Percentiles rank a stretch among this genome's conserved stretches.
phyloP scores from a whole-genome alignment of 2,113 vertebrate genomes.

The Plecturocebus donacophilus region DNA sequence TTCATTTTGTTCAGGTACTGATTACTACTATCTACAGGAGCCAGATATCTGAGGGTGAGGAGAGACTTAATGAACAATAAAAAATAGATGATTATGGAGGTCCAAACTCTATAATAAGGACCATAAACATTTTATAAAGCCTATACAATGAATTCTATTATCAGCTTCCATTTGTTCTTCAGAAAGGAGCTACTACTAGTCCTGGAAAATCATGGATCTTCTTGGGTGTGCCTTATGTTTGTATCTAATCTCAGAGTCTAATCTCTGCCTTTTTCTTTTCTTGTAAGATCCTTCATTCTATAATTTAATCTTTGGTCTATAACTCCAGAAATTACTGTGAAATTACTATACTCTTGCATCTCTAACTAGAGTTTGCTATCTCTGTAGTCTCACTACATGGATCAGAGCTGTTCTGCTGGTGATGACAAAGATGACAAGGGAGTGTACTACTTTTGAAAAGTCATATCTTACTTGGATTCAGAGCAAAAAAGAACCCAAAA shows the following conservation, averaged over 20 bases:
- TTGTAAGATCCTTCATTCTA: not conserved
- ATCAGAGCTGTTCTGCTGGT: not conserved
- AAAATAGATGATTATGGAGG: not conserved
- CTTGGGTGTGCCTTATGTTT: not conserved
- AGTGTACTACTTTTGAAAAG: not conserved
- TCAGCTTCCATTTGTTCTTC: not conserved
- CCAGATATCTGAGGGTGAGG: not conserved
- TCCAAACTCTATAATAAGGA: not conserved
- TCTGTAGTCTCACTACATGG: not conserved
- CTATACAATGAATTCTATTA: not conserved
- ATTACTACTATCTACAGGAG: not conserved
- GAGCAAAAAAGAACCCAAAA: not conserved
- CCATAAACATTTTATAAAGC: not conserved
- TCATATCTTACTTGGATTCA: not conserved
- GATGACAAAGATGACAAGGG: not conserved
- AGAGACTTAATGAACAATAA: not conserved
- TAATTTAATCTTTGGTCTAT: not conserved
- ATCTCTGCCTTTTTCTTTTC: not conserved
- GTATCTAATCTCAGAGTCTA: not conserved
- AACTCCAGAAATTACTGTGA: constrained; percentile 35
- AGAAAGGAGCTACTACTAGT: not conserved
- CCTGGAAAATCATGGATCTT: not conserved
- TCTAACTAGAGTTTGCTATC: not conserved
- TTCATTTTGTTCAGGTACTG: not conserved
- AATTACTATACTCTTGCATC: not conserved